phyloP scores from a whole-genome alignment of 2,888 invertebrate genomes.

The Ichneumon xanthorius region DNA sequence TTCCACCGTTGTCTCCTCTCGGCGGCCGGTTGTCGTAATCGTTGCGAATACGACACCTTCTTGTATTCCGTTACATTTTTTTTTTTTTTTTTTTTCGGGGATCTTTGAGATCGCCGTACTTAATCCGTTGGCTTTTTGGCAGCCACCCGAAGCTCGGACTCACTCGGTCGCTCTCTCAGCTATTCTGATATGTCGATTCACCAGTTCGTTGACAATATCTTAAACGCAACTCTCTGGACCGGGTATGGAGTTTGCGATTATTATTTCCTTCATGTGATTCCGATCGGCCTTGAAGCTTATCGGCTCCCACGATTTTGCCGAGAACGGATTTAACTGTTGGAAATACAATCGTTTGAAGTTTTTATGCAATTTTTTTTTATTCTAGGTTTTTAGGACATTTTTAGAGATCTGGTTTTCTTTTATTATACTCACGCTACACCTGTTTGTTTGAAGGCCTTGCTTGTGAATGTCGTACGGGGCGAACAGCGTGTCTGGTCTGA shows the following conservation, averaged over 20 bases:
- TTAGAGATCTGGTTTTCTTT: not conserved
- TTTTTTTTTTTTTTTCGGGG: not conserved
- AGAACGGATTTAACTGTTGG: constrained; percentile 83
- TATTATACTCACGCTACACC: constrained; percentile 81
- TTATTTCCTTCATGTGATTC: constrained; percentile 85
- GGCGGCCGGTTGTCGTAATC: constrained; percentile 40
- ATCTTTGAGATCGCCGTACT: constrained; percentile 51
- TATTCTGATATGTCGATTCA: constrained; percentile 77
- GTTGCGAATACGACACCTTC: constrained; percentile 57
- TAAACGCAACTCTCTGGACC: constrained; percentile 96
- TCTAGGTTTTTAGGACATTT: constrained; percentile 13
- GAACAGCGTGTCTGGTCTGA: constrained; percentile 84
- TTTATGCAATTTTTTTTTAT: not conserved
- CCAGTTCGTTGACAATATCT: constrained; percentile 73
- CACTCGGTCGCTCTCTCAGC: constrained; percentile 70
- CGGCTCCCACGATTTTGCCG: constrained; percentile 84
- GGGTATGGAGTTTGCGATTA: constrained; percentile 93
- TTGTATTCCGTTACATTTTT: constrained; percentile 54
- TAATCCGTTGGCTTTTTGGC: constrained; percentile 46
- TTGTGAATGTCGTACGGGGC: constrained; percentile 84
- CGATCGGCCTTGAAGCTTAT: constrained; percentile 84
- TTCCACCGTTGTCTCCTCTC: constrained; percentile 30
- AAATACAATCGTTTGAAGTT: constrained; percentile 20
- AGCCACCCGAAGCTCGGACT: constrained; percentile 53
- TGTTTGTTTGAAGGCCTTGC: constrained; percentile 83